A percentile compares a stretch with the other conserved stretches of the same genome.
These are phyloP conservation scores for Acrocephalus scirpaceus DNA, from an alignment of 2,797 vertebrate genomes.

Conservation along the genomic window DNA sequence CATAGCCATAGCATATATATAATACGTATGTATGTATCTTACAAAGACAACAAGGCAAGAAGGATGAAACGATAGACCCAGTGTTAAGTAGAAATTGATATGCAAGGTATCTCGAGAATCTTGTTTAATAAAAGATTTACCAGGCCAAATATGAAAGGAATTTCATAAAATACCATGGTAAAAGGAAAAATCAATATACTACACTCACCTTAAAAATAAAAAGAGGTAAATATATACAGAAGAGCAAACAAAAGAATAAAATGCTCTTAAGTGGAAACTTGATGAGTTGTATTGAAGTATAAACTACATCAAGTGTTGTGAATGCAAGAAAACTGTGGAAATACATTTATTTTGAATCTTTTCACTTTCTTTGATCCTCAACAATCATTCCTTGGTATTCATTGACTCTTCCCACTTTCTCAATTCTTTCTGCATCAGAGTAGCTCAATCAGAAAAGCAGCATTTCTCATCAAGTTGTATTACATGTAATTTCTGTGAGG, in stretches of 20 bases:
- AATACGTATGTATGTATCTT: not conserved
- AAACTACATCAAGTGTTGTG: not conserved
- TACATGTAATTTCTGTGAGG: not conserved
- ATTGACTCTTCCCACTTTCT: not conserved
- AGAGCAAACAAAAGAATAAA: not conserved
- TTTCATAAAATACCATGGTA: not conserved
- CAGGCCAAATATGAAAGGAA: not conserved
- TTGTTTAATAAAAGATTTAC: not conserved
- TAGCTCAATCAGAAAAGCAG: not conserved
- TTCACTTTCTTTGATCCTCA: not conserved
- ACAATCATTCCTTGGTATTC: not conserved
- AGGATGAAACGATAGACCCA: not conserved
- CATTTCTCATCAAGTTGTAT: not conserved
- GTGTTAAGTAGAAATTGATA: not conserved
- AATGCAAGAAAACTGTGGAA: not conserved
- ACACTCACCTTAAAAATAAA: not conserved
- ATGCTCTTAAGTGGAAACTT: not conserved
- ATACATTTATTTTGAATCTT: not conserved
- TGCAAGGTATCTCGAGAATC: accelerated
- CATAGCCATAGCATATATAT: not conserved
- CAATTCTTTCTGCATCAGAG: not conserved
- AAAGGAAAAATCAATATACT: not conserved
- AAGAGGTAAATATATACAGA: not conserved
- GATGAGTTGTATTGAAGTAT: not conserved
- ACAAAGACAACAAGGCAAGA: not conserved